Conservation (phyloP, 1,140 invertebrate species). For the Calephelis nemesis region DNA sequence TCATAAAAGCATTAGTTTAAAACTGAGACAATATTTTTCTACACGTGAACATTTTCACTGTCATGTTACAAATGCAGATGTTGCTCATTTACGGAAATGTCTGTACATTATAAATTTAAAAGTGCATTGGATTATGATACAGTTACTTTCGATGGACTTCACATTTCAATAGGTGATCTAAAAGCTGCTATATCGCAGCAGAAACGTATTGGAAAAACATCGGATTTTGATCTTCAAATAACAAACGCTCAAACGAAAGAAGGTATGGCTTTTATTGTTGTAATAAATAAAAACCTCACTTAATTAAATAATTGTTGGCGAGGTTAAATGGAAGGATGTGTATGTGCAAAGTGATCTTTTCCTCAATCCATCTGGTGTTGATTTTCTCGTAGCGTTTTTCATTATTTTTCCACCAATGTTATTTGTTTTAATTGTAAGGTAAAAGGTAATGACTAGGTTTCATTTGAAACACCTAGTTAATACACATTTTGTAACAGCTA, state of each 20-base stretch:
- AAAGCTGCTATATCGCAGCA: slow-evolving; percentile 97
- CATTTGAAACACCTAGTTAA: too few relatives aligned
- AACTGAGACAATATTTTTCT: background rate
- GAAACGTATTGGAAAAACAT: slow-evolving; percentile 95
- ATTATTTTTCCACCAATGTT: too few relatives aligned
- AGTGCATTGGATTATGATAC: slow-evolving; percentile 96
- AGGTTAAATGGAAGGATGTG: background rate
- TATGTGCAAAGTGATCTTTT: too few relatives aligned
- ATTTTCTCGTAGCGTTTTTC: too few relatives aligned
- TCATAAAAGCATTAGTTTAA: background rate
- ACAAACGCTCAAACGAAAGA: slow-evolving; percentile 99
- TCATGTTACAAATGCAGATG: slow-evolving; percentile 53
- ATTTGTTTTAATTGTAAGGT: too few relatives aligned
- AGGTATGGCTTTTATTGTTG: slow-evolving; percentile 79
- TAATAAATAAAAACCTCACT: background rate
- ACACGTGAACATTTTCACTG: slow-evolving; percentile 46
- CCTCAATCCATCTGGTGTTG: too few relatives aligned
- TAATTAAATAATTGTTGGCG: slow-evolving; percentile 2
- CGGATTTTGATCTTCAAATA: slow-evolving; percentile 97
- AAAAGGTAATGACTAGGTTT: too few relatives aligned
- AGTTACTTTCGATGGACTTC: slow-evolving; percentile 97
- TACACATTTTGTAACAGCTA: too few relatives aligned
- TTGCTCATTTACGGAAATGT: slow-evolving; percentile 82
- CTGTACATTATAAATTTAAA: slow-evolving; percentile 99
- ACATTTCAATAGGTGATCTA: slow-evolving; percentile 96